Conservation (phyloP, 2,113 vertebrate species). For the Urocitellus parryii region DNA sequence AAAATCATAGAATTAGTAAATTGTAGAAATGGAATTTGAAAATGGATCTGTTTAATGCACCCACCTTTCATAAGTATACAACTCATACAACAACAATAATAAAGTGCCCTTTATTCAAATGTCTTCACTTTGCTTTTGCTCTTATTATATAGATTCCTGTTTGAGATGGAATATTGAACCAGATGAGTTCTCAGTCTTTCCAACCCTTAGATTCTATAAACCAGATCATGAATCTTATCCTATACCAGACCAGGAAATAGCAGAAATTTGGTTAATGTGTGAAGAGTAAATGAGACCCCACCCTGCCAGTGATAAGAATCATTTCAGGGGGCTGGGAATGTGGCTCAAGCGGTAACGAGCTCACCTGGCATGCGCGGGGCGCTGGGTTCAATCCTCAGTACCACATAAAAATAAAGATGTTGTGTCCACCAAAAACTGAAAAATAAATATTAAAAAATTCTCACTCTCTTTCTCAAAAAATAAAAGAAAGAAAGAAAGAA, state of each 20-base stretch:
- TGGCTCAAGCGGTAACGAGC: no score
- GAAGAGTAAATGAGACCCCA: not conserved
- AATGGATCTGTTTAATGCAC: not conserved
- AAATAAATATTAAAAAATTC: no score
- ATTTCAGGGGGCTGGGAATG: not conserved
- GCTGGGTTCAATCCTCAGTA: no score
- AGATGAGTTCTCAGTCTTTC: constrained; percentile 19
- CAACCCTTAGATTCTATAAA: not conserved
- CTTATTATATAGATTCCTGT: not conserved
- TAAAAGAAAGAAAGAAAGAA: not conserved
- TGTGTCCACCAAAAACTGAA: no score
- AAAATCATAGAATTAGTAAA: not conserved
- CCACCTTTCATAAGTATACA: not conserved
- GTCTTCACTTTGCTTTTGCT: not conserved
- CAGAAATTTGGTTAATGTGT: not conserved
- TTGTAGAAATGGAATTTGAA: not conserved
- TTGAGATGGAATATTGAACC: constrained; percentile 11
- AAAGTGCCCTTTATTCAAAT: not conserved
- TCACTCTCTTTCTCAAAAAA: no score
- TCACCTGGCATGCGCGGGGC: no score
- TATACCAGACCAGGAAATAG: not conserved
- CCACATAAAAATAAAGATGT: no score
- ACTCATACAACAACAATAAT: not conserved
- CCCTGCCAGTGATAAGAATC: not conserved
- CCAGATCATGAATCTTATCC: not conserved